Conservation (phyloP, 1,140 invertebrate genomes). For the Dufourea novaeangliae region DNA sequence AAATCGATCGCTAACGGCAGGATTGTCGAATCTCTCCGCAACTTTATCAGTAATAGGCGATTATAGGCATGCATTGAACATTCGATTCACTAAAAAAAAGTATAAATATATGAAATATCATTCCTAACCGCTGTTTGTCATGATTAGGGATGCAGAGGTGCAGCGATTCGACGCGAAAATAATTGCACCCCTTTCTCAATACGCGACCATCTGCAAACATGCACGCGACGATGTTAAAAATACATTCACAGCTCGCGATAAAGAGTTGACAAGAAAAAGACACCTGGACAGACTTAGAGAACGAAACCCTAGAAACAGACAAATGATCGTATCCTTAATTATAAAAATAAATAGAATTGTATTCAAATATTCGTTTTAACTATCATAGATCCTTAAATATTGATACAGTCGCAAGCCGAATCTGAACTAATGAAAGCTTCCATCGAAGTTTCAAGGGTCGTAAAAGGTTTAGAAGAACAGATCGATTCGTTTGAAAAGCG, state of each 20-base stretch:
- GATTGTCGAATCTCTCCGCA: slow-evolving; percentile 85
- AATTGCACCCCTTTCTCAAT: slow-evolving; percentile 85
- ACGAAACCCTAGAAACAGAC: slow-evolving; percentile 85
- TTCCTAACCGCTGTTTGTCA: not conserved
- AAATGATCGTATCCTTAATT: slow-evolving; percentile 85
- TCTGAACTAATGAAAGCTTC: slow-evolving; percentile 88
- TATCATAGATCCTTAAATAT: slow-evolving; percentile 55
- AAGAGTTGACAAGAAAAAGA: slow-evolving; percentile 85
- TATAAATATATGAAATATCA: not conserved
- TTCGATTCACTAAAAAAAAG: not conserved
- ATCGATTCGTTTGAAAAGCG: slow-evolving; percentile 88
- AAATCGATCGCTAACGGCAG: slow-evolving; percentile 85
- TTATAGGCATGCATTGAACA: slow-evolving; percentile 81
- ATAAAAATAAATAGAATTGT: slow-evolving; percentile 24
- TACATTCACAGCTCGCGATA: slow-evolving; percentile 86
- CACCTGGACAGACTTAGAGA: slow-evolving; percentile 85
- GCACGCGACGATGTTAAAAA: slow-evolving; percentile 88
- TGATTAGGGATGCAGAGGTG: slow-evolving; percentile 84
- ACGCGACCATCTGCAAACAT: slow-evolving; percentile 87
- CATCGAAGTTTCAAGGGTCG: slow-evolving; percentile 86
- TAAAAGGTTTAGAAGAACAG: slow-evolving; percentile 88
- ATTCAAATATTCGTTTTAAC: no score
- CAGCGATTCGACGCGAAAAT: slow-evolving; percentile 87
- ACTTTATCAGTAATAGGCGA: slow-evolving; percentile 86
- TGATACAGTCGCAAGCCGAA: slow-evolving; percentile 85